Conservation (phyloP, 2,888 invertebrate species). For the Harmothoe impar region DNA sequence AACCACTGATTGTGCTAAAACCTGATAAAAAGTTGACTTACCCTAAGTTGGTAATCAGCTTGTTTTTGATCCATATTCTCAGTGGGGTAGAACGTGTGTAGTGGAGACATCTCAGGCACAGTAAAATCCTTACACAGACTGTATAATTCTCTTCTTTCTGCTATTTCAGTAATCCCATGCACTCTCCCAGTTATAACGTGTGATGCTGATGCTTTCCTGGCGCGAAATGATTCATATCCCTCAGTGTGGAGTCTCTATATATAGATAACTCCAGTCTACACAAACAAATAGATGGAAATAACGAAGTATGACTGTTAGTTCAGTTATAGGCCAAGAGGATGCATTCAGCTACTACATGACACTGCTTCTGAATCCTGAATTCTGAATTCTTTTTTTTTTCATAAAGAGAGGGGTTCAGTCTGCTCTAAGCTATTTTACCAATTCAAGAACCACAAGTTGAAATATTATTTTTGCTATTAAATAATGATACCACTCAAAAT, state of each 20-base stretch:
- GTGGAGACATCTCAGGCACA: background rate
- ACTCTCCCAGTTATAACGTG: background rate
- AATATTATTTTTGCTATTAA: too few species aligned
- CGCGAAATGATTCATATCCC: background rate
- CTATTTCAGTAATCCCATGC: background rate
- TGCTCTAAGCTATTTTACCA: too few species aligned
- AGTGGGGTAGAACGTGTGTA: background rate
- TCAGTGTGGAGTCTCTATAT: background rate
- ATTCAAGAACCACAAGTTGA: too few species aligned
- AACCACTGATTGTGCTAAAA: too few species aligned
- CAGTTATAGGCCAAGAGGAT: background rate
- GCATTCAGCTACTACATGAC: background rate
- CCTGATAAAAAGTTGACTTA: too few species aligned
- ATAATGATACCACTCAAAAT: too few species aligned
- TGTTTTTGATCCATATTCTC: background rate
- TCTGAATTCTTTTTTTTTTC: too few species aligned
- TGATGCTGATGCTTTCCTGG: background rate
- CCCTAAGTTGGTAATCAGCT: too few species aligned
- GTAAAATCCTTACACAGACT: background rate
- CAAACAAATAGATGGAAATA: constrained; percentile 12
- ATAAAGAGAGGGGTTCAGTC: too few species aligned
- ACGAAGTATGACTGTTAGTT: background rate
- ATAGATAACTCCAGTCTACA: background rate
- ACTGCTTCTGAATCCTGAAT: too few species aligned
- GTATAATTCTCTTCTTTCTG: background rate